A percentile compares a stretch with the other conserved stretches of the same genome.
These are phyloP conservation scores for Scaptodrosophila latifasciaeformis DNA, from an alignment of 2,888 invertebrate genomes.

Conservation along the genomic window DNA sequence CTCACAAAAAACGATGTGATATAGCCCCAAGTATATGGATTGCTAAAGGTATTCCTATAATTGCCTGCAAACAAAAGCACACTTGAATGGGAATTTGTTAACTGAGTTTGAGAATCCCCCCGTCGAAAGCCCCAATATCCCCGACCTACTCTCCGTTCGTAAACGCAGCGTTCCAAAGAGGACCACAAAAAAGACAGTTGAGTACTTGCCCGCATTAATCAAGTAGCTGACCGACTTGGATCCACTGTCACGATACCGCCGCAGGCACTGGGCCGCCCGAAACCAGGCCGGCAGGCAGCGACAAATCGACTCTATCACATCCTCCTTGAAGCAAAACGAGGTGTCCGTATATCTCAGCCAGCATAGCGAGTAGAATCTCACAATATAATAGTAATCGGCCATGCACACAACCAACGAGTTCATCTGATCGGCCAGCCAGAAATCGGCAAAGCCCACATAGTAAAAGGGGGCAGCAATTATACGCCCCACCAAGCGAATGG, in stretches of 20 bases:
- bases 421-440: conserved; percentile 97
- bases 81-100: conserved; percentile 6
- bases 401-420: conserved; percentile 92
- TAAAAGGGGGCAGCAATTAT: conserved; percentile 91
- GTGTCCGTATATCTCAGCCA: conserved; percentile 28
- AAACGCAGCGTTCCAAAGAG: conserved; percentile 81
- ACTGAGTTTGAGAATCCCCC: no score
- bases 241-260: conserved; percentile 93
- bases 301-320: conserved; percentile 86
- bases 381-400: conserved; percentile 92
- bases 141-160: conserved; percentile 75
- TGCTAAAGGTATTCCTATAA: conserved; percentile 80
- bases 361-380: conserved; percentile 85
- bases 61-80: conserved; percentile 73
- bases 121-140: conserved; percentile 63
- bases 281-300: conserved; percentile 96
- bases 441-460: conserved; percentile 95
- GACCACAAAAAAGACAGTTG: conserved; percentile 93
- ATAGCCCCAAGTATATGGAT: conserved; percentile 91
- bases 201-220: conserved; percentile 97
- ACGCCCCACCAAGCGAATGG: conserved; percentile 77
- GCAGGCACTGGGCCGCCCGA: conserved; percentile 96
- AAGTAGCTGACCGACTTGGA: conserved; percentile 91
- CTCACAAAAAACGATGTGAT: conserved; percentile 86
- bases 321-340: conserved; percentile 77